Evolutionary conservation across 2,888 invertebrate species (phyloP).

Genomic region (Myathropa florea): DNA sequence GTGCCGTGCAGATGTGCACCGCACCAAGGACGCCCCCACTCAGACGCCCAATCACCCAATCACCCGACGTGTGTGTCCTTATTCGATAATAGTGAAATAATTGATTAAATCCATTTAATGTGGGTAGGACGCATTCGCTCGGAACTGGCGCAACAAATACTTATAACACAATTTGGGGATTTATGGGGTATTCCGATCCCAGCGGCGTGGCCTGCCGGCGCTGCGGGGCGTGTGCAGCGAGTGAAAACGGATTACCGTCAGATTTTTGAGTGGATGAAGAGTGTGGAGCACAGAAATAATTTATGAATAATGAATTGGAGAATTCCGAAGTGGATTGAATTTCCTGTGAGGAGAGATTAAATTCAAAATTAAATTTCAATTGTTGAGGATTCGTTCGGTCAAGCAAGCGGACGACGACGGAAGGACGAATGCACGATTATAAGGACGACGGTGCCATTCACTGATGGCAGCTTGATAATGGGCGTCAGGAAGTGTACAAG

Average conservation of each 20-base stretch:
- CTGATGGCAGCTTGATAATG: not conserved
- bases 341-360: slow-evolving; percentile 50
- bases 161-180: slow-evolving; percentile 55
- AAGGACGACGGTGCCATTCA: too few relatives aligned
- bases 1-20: slow-evolving; percentile 12
- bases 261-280: slow-evolving; percentile 41
- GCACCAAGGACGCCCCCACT: not conserved
- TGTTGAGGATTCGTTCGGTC: slow-evolving; percentile 31
- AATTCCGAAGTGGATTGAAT: slow-evolving; percentile 50
- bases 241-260: slow-evolving; percentile 52
- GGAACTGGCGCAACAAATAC: slow-evolving; percentile 49
- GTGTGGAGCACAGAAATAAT: slow-evolving; percentile 47
- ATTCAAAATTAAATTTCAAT: slow-evolving; percentile 61
- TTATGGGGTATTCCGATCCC: slow-evolving; percentile 55
- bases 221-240: not conserved
- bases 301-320: slow-evolving; percentile 64
- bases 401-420: not conserved
- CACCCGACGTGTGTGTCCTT: slow-evolving; percentile 12
- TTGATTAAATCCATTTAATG: slow-evolving; percentile 67
- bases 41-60: too few relatives aligned
- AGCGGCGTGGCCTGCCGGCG: not conserved
- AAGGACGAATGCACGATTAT: not conserved
- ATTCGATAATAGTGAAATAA: slow-evolving; percentile 66
- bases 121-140: slow-evolving; percentile 20
- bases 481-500: not conserved